These are phyloP conservation scores for Harlomillsia oculata DNA, from an alignment of 1,140 invertebrate genomes.

Conservation along the genomic window DNA sequence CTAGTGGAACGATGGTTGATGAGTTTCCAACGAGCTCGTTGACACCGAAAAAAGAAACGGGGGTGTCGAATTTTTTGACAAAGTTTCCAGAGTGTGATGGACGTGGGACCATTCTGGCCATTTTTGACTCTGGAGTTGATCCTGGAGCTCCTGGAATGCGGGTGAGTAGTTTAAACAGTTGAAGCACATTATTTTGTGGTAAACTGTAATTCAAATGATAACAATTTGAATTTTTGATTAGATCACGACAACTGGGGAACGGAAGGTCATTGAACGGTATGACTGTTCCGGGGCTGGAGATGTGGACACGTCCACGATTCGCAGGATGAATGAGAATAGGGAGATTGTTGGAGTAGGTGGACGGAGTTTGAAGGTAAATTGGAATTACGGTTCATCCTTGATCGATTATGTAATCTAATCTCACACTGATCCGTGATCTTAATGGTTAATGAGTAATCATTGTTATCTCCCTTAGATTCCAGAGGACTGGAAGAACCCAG, in stretches of 20 bases:
- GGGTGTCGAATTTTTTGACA: slow-evolving; percentile 71
- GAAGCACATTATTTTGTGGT: not conserved
- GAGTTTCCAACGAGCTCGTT: slow-evolving; percentile 72
- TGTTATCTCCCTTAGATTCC: slow-evolving; percentile 57
- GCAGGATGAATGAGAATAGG: slow-evolving; percentile 59
- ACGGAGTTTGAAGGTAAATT: slow-evolving; percentile 67
- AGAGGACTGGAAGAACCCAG: slow-evolving; percentile 68
- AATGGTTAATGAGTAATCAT: not conserved
- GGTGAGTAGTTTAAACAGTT: slow-evolving; percentile 48
- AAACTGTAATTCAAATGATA: slow-evolving; percentile 30
- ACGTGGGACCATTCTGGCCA: slow-evolving; percentile 78
- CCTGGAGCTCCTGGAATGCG: slow-evolving; percentile 85
- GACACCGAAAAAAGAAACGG: slow-evolving; percentile 93
- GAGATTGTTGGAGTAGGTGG: slow-evolving; percentile 76
- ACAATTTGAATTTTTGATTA: slow-evolving; percentile 42
- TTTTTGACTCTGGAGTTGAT: slow-evolving; percentile 96
- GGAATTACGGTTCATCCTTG: no score
- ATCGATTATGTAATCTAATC: no score
- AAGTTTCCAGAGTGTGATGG: slow-evolving; percentile 93
- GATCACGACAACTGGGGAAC: slow-evolving; percentile 75
- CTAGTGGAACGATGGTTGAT: not conserved
- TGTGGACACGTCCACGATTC: slow-evolving; percentile 76
- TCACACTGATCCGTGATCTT: no score
- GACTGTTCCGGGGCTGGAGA: slow-evolving; percentile 93
- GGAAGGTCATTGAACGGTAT: slow-evolving; percentile 82